phyloP scores from a whole-genome alignment of 2,797 vertebrate genomes.

The Sebastes variabilis region DNA sequence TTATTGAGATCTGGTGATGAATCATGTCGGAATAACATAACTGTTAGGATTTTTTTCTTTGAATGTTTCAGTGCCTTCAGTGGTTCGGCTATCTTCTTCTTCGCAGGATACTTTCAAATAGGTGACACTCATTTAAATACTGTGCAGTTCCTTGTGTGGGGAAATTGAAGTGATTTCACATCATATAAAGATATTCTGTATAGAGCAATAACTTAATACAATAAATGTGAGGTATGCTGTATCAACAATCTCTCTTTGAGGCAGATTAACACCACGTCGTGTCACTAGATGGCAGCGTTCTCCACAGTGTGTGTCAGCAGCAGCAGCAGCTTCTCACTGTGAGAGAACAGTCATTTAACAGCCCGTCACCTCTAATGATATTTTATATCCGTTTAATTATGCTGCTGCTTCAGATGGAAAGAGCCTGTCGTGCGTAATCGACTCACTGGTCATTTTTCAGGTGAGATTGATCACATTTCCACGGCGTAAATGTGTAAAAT shows the following conservation, averaged over 20 bases:
- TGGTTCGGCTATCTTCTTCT: neutral
- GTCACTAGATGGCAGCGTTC: conserved; percentile 73
- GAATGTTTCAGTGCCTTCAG: conserved; percentile 55
- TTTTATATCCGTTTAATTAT: conserved; percentile 78
- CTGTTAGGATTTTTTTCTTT: neutral
- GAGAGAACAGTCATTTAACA: conserved; percentile 53
- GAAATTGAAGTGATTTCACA: neutral
- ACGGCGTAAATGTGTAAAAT: conserved; percentile 20
- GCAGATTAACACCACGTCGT: neutral
- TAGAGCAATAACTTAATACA: neutral
- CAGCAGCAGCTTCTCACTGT: neutral
- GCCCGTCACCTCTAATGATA: conserved; percentile 73
- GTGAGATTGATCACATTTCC: conserved; percentile 60
- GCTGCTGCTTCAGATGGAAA: conserved; percentile 63
- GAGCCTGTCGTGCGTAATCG: conserved; percentile 64
- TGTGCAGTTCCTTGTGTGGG: conserved; percentile 12
- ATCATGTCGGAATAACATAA: neutral
- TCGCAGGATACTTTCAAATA: neutral
- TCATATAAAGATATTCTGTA: neutral
- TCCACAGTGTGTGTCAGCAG: neutral
- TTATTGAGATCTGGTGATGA: neutral
- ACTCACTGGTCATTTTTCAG: conserved; percentile 64
- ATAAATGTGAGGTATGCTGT: conserved; percentile 31
- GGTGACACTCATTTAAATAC: neutral
- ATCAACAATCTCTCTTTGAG: neutral